Conservation (phyloP, 1,140 invertebrate species). For the Pseudomyrmex flavicornis region DNA sequence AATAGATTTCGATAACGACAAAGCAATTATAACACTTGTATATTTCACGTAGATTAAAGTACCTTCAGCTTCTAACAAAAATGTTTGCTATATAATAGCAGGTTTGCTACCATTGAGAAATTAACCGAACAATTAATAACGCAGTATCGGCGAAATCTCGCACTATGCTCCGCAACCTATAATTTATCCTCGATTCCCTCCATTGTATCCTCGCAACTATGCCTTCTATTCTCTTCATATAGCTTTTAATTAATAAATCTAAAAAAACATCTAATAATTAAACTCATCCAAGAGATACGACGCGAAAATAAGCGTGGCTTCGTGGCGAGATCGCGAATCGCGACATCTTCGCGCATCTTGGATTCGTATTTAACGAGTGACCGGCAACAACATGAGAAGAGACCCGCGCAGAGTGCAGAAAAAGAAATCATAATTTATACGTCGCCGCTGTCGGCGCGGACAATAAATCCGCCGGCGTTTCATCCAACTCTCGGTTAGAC, state of each 20-base stretch:
- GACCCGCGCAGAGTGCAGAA: neutral
- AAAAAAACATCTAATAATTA: conserved; percentile 16
- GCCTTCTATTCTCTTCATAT: neutral
- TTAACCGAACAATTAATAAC: conserved; percentile 58
- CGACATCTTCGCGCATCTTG: neutral
- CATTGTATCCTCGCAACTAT: conserved; percentile 38
- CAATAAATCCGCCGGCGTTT: conserved; percentile 65
- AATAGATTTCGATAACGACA: no score
- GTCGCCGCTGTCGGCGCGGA: conserved; percentile 55
- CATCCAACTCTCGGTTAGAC: conserved; percentile 8
- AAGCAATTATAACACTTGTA: neutral
- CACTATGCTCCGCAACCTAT: conserved; percentile 24
- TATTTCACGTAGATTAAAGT: conserved; percentile 36
- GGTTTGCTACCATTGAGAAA: conserved; percentile 45
- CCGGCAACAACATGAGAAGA: neutral
- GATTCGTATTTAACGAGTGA: conserved; percentile 1
- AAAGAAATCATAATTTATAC: conserved; percentile 67
- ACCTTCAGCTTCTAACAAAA: conserved; percentile 25
- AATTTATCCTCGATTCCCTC: conserved; percentile 41
- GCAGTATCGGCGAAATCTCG: conserved; percentile 49
- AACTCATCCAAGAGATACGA: neutral
- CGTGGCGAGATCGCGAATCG: neutral
- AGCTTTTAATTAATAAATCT: conserved; percentile 42
- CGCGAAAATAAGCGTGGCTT: neutral
- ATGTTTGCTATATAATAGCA: conserved; percentile 29